Evolutionary conservation across 2,113 vertebrate genomes (phyloP).

Genomic region (Elgaria multicarinata): DNA sequence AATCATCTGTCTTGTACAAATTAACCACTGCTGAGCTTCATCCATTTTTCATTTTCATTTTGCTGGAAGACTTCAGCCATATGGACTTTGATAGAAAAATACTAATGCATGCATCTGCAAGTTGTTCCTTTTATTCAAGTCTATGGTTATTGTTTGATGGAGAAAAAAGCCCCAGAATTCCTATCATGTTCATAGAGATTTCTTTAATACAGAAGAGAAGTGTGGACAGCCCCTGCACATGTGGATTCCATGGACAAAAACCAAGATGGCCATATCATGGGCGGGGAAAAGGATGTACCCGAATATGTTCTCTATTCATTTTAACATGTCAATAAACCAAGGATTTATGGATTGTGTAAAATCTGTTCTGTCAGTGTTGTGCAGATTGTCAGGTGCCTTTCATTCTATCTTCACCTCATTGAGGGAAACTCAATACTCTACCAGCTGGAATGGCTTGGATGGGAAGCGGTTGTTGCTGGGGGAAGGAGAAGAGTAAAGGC

Average conservation of each 20-base stretch:
- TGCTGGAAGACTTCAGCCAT: background rate
- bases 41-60: background rate
- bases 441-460: too few relatives aligned
- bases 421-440: too few relatives aligned
- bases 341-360: too few relatives aligned
- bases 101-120: background rate
- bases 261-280: background rate
- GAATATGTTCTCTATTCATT: too few relatives aligned
- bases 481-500: too few relatives aligned
- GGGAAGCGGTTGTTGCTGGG: too few relatives aligned
- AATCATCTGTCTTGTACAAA: conserved; percentile 75
- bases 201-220: background rate
- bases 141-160: background rate
- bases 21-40: background rate
- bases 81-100: background rate
- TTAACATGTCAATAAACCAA: too few relatives aligned
- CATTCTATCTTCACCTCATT: too few relatives aligned
- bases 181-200: background rate
- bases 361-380: too few relatives aligned
- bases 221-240: background rate
- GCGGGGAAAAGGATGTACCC: background rate
- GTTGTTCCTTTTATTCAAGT: background rate
- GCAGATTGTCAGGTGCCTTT: too few relatives aligned
- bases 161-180: background rate
- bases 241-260: background rate